Conservation (phyloP, 2,888 invertebrate species). For the Lagria hirta region DNA sequence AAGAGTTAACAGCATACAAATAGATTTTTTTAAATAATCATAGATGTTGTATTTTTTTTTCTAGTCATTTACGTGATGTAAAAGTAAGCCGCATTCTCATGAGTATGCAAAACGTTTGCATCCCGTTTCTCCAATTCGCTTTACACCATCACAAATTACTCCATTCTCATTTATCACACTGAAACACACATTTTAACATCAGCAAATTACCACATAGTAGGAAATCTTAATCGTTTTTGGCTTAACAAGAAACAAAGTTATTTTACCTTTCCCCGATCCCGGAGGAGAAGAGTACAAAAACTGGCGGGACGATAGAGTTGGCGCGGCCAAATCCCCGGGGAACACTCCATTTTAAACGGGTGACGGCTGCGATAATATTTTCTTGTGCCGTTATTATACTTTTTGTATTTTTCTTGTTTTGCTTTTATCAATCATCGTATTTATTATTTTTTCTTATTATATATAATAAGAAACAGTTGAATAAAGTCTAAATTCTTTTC, state of each 20-base stretch:
- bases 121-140: no score
- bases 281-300: conserved; percentile 12
- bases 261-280: conserved; percentile 20
- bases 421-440: conserved; percentile 14
- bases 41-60: no score
- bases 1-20: no score
- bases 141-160: no score
- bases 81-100: no score
- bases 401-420: conserved; percentile 13
- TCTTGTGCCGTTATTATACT: conserved; percentile 13
- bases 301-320: conserved; percentile 23
- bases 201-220: background rate
- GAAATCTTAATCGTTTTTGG: conserved; percentile 22
- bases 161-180: no score
- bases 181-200: background rate
- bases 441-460: no score
- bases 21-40: no score
- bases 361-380: conserved; percentile 26
- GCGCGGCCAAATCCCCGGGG: conserved; percentile 24
- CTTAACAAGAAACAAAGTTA: conserved; percentile 18
- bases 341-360: conserved; percentile 27
- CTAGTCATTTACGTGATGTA: no score
- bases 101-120: no score
- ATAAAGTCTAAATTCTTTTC: no score
- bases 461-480: no score